phyloP scores from a whole-genome alignment of 1,140 invertebrate genomes.

The Drosophila pandora region DNA sequence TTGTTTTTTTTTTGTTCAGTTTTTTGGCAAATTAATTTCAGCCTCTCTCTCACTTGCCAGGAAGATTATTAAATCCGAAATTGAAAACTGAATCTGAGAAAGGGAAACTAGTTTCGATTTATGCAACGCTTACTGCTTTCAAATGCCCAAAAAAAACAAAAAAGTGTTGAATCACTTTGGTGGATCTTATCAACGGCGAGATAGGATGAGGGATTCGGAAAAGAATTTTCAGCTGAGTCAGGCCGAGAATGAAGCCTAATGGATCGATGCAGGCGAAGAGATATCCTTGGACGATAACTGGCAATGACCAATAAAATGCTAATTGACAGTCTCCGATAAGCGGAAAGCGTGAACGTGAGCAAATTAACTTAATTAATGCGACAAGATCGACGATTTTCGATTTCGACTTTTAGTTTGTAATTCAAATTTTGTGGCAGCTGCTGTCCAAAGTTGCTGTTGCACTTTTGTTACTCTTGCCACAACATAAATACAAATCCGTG shows the following conservation, averaged over 20 bases:
- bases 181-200: slow-evolving; percentile 26
- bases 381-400: slow-evolving; percentile 56
- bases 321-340: slow-evolving; percentile 54
- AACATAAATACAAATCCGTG: slow-evolving; percentile 3
- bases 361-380: slow-evolving; percentile 74
- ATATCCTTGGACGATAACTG: slow-evolving; percentile 38
- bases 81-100: slow-evolving; percentile 41
- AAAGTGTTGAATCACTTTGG: slow-evolving; percentile 35
- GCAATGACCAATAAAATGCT: slow-evolving; percentile 50
- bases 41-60: slow-evolving; percentile 34
- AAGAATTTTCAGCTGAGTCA: slow-evolving; percentile 27
- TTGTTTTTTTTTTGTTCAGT: slow-evolving; percentile 3
- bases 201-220: slow-evolving; percentile 3
- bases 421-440: slow-evolving; percentile 66
- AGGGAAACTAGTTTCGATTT: slow-evolving; percentile 54
- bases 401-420: slow-evolving; percentile 53
- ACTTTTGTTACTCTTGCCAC: slow-evolving; percentile 36
- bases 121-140: slow-evolving; percentile 30
- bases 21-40: slow-evolving; percentile 49
- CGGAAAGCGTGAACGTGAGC: slow-evolving; percentile 61
- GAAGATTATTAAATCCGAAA: slow-evolving; percentile 51
- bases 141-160: slow-evolving; percentile 19
- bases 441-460: slow-evolving; percentile 27
- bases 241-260: background rate
- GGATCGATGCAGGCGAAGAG: slow-evolving; percentile 9